Base-by-base conservation (phyloP, 1,140 invertebrate species). In the Philotrypesis tridentata region DNA sequence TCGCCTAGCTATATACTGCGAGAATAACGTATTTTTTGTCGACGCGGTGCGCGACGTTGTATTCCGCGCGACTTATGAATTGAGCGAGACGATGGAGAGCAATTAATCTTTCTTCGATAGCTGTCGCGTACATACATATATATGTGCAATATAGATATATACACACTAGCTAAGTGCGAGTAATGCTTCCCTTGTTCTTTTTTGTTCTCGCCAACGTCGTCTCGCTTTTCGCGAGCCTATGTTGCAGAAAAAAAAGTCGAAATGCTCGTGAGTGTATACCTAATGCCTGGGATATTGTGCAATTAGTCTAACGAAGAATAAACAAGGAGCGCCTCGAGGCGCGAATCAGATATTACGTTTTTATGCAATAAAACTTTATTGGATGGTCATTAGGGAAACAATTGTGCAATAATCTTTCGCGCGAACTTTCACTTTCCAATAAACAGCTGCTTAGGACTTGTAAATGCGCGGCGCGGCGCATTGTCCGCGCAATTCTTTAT, bases 91-190 rank as follows among this genome's bases (percentile, higher is more conserved):
- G 3, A 3, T 3, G 33, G 33, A n/a, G 37, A 7, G 17, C 33
- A 48, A 81, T 81, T 67, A 75, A 81, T 81, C 72, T 70, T 70
- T 65, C 25, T 29, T 73, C 37, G 71, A 65, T 37, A 9, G 3
- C 33, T 37, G 4, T 37, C n/a, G 33, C 9, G 33, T 37, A 3
- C 33, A 37, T 9, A 9, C n/a, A n/a, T n/a, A n/a, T n/a, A n/a
- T n/a, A n/a, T n/a, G n/a, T n/a, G n/a, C n/a, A n/a, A n/a, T n/a
- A n/a, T n/a, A n/a, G n/a, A n/a, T n/a, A n/a, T n/a, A n/a, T n/a
- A 37, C 33, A 37, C 33, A 37, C 33, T n/a, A n/a, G n/a, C n/a
- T n/a, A n/a, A n/a, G 33, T 37, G 33, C 60, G 23, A 21, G 23
- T 43, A 6, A 11, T 6, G 27, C 23, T 29, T 17, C 37, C 33